Percentiles rank a stretch among this genome's conserved stretches.
Evolutionary conservation across 1,140 invertebrate genomes (phyloP).

Genomic region (Antheraea mylitta): DNA sequence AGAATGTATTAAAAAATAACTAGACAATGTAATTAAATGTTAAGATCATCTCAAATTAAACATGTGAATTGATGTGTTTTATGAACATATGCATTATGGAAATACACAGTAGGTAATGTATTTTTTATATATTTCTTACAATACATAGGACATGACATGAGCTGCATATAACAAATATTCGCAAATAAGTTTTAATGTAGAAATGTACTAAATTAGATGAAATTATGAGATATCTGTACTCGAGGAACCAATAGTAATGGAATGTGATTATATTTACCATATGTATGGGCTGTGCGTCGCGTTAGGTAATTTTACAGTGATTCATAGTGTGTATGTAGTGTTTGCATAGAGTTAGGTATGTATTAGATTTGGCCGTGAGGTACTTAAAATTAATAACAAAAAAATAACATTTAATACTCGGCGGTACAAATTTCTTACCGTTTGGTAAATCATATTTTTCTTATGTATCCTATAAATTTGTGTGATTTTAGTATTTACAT

Average conservation of each 20-base stretch:
- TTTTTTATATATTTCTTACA: slow-evolving; percentile 3
- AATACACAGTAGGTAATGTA: neutral
- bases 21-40: no score
- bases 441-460: no score
- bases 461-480: no score
- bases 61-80: no score
- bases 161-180: neutral
- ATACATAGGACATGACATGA: neutral
- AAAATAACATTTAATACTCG: no score
- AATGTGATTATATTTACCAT: slow-evolving; percentile 32
- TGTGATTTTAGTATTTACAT: no score
- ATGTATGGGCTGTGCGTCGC: slow-evolving; percentile 33
- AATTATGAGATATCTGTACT: neutral
- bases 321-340: slow-evolving; percentile 1
- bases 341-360: neutral
- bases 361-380: neutral
- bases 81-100: neutral
- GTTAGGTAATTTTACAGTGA: neutral
- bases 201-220: neutral
- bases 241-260: slow-evolving; percentile 12
- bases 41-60: no score
- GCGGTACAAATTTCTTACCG: no score
- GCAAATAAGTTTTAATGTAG: neutral
- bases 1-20: no score
- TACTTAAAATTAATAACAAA: neutral